Evolutionary conservation across 2,113 vertebrate species (phyloP), one percentile per base, ranked within the genome.

Genomic region (Vulpes ferrilata): DNA sequence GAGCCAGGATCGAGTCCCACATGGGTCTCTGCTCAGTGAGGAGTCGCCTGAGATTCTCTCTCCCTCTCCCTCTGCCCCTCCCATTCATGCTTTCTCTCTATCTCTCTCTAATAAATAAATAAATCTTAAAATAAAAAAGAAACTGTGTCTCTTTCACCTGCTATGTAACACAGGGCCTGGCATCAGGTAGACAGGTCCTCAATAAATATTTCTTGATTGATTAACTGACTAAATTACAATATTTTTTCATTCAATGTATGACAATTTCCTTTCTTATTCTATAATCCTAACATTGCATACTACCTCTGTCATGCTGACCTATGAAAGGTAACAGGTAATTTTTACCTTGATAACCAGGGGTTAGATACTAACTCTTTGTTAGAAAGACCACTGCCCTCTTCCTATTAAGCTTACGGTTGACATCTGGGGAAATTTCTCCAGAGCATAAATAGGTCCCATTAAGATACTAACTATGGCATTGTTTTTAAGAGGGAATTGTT

Each of bases 241-340:
- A 69, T 84, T 84, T 69, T 23, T 90, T 62, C 25, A 51, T 59
- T 71, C 3, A 62, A 0, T 27, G 4, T 38, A 64, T 73, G 17
- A 10, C 19, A 38, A 16, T 84, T 90, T 96, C 48, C 43, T 90
- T 90, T 90, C 74, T 97, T 81, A 69, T 91, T 60, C 64, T 60
- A 27, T 25, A 91, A 17, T n/a, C 30, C 4, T 85, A 65, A 20
- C 22, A 93, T 62, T 76, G 51, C 7, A 59, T 65, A 7, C 76
- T 87, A 69, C 9, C 17, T 87, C 25, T 53, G 64, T 82, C 43
- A 93, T 92, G 59, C 27, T 97, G 59, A 94, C 59, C 59, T 71
- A 57, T 88, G 59, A 79, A 69, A 97, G 71, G 57, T 92, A 59
- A 74, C 90, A 76, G 78, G 81, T 90, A 88, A 95, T 90, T 92